Evolutionary conservation across 1,140 invertebrate genomes (phyloP), one percentile per base, ranked within the genome.

Genomic region (Paralvinella palmiformis): DNA sequence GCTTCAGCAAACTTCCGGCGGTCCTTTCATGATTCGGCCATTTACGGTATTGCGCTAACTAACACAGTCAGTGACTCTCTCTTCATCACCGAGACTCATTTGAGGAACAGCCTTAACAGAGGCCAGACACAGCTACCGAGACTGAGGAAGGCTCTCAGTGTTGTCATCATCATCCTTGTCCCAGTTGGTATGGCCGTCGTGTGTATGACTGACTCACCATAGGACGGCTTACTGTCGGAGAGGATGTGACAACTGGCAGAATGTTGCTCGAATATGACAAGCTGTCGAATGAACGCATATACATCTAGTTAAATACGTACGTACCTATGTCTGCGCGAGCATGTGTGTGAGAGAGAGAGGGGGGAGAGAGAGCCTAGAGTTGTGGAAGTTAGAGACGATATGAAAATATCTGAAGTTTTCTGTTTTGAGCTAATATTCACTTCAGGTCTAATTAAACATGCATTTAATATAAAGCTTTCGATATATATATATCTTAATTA

Each of bases 51-150:
- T n/a, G n/a, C n/a, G n/a, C n/a, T n/a, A n/a, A n/a, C n/a, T n/a
- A n/a, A n/a, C n/a, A n/a, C n/a, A n/a, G n/a, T n/a, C n/a, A n/a
- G n/a, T n/a, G n/a, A n/a, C n/a, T n/a, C n/a, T n/a, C n/a, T n/a
- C n/a, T n/a, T n/a, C n/a, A n/a, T n/a, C n/a, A n/a, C n/a, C n/a
- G n/a, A n/a, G n/a, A n/a, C n/a, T 62, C 33, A 64, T 45, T 64
- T 64, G 22, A 64, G 33, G 45, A 64, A 64, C 17, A 50, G 53
- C 52, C 36, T 64, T 20, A 64, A 15, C 3, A 64, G 20, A 6
- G 35, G 35, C 62, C 62, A 64, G 5, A 59, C 56, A 52, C 62
- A 64, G 2, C 53, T 27, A 7, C 62, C 62, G 20, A 64, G 24
- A 17, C 36, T 33, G 7, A 64, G 55, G 2, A 33, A 27, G 27